phyloP scores from a whole-genome alignment of 2,888 invertebrate genomes.

The Eretmocerus hayati region DNA sequence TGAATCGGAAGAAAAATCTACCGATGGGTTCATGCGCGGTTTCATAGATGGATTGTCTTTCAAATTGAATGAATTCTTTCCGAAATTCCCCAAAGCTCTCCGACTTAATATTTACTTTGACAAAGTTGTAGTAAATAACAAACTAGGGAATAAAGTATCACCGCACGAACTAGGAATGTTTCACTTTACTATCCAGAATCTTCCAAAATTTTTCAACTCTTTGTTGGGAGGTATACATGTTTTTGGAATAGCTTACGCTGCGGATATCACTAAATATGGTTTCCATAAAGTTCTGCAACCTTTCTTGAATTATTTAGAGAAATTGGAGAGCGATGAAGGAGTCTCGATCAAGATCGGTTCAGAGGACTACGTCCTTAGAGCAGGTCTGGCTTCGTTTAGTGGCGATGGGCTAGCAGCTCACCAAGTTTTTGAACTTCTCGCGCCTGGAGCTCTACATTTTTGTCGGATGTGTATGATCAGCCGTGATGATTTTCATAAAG shows the following conservation, averaged over 20 bases:
- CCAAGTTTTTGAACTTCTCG: slow-evolving; percentile 4
- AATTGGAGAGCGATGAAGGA: slow-evolving; percentile 9
- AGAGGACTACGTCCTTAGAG: slow-evolving; percentile 2
- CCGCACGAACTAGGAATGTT: slow-evolving; percentile 23
- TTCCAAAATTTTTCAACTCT: slow-evolving; percentile 16
- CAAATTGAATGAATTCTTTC: not conserved
- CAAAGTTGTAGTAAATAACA: slow-evolving; percentile 23
- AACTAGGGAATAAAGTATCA: slow-evolving; percentile 17
- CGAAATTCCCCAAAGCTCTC: not conserved
- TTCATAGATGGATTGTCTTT: not conserved
- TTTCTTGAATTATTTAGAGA: slow-evolving; percentile 9
- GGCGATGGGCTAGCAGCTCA: slow-evolving; percentile 14
- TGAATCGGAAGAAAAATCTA: not conserved
- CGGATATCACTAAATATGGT: slow-evolving; percentile 16
- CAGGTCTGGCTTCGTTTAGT: slow-evolving; percentile 5
- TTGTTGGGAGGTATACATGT: slow-evolving; percentile 19
- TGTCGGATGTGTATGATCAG: slow-evolving; percentile 3
- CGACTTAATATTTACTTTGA: slow-evolving; percentile 23
- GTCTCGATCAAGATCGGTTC: not conserved
- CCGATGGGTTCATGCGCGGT: not conserved
- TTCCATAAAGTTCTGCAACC: slow-evolving; percentile 4
- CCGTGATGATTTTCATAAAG: not conserved
- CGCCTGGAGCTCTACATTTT: slow-evolving; percentile 4
- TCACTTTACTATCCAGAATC: slow-evolving; percentile 23
- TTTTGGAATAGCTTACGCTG: slow-evolving; percentile 14